phyloP scores from a whole-genome alignment of 2,888 invertebrate species.

The Andrena trimmerana region DNA sequence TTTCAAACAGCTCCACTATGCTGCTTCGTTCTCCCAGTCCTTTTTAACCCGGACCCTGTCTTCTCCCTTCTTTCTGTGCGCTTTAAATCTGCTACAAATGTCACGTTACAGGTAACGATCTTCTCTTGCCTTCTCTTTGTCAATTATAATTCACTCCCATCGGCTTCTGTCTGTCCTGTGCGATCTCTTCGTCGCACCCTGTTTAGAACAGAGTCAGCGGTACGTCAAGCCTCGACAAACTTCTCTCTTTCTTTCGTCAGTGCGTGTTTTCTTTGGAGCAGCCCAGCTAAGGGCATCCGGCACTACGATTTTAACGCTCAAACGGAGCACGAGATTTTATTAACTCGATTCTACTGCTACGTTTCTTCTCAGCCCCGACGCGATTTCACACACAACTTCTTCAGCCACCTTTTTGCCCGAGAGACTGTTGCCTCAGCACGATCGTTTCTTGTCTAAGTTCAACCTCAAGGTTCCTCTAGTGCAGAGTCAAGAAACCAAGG shows the following conservation, averaged over 20 bases:
- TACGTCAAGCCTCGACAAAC: slow-evolving; percentile 41
- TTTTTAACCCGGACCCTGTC: not conserved
- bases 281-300: slow-evolving; percentile 1
- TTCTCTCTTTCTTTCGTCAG: slow-evolving; percentile 29
- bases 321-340: not conserved
- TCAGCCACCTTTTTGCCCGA: not conserved
- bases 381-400: not conserved
- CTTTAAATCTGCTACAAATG: slow-evolving; percentile 42
- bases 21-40: not conserved
- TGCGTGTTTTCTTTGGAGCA: not conserved
- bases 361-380: not conserved
- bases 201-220: slow-evolving; percentile 21
- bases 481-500: not conserved
- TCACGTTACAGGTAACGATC: not conserved
- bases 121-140: slow-evolving; percentile 8
- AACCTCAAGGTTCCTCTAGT: not conserved
- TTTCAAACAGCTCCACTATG: not conserved
- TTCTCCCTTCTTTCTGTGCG: not conserved
- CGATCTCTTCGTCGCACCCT: not conserved
- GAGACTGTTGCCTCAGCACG: not conserved
- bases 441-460: slow-evolving; percentile 2
- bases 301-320: not conserved
- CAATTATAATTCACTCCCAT: slow-evolving; percentile 23
- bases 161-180: not conserved
- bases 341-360: not conserved